These are phyloP conservation scores for Valencia hispanica DNA, from an alignment of 2,797 vertebrate species.

Conservation along the genomic window DNA sequence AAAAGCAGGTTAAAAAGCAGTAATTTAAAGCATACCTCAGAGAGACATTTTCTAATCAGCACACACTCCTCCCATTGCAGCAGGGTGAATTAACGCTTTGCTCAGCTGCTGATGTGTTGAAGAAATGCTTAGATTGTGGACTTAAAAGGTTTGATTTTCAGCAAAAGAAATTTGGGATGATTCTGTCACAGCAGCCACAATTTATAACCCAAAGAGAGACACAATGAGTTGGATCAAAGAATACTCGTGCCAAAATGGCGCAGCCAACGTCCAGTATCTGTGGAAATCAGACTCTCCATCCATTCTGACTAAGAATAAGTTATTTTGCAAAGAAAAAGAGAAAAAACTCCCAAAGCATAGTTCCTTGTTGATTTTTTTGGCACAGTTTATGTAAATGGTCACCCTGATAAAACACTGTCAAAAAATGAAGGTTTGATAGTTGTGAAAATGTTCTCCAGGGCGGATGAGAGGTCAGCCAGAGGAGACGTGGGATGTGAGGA, in stretches of 20 bases:
- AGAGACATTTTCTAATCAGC: too few relatives aligned
- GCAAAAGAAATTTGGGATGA: too few relatives aligned
- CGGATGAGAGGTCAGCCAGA: conserved; percentile 36
- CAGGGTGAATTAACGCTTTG: too few relatives aligned
- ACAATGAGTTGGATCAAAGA: background rate
- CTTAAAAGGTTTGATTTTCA: too few relatives aligned
- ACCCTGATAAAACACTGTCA: background rate
- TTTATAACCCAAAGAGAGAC: background rate
- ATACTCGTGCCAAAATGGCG: too few relatives aligned
- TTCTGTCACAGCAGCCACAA: too few relatives aligned
- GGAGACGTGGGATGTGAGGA: conserved; percentile 17
- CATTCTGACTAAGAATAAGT: too few relatives aligned
- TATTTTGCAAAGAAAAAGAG: background rate
- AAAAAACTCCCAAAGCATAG: background rate
- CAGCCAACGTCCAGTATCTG: too few relatives aligned
- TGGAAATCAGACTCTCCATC: too few relatives aligned
- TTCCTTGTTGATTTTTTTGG: background rate
- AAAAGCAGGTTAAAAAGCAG: background rate
- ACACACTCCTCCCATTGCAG: too few relatives aligned
- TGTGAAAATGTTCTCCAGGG: conserved; percentile 4
- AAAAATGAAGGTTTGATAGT: background rate
- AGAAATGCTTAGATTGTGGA: too few relatives aligned
- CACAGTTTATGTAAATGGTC: background rate
- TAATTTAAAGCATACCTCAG: background rate
- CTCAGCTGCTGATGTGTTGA: too few relatives aligned